Base-by-base conservation (phyloP, 2,113 vertebrate genomes). In the Periophthalmodon schlosseri region DNA sequence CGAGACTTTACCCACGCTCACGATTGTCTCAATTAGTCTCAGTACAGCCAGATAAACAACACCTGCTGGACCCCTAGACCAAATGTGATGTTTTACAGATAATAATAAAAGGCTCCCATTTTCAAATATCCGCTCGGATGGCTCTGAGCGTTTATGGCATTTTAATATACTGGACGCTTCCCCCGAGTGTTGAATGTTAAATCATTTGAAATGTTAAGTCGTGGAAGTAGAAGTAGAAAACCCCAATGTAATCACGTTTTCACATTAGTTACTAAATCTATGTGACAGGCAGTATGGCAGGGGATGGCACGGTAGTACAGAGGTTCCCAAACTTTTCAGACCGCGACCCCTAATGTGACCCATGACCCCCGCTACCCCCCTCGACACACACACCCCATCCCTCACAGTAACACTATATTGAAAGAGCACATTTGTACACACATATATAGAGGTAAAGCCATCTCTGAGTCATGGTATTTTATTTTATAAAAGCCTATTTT, bases 11-110 rank as follows among this genome's bases (percentile, higher is more conserved):
- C 88, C 76, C 67, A 60, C 13, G 44, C 49, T 74, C 61, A 23
- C 68, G 73, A 73, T 81, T 81, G 34, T 74, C 70, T 83, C 70
- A 80, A 71, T 85, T 80, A 75, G 70, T 77, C 81, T 74, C 56
- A 77, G 87, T 75, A 64, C 34, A 60, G 68, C n/a, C 46, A 71
- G 80, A 84, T 36, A 74, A 73, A 81, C 72, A 76, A 68, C 70
- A 70, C 23, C 66, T 80, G 52, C 57, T 23, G 5, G 74, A 68
- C 79, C 49, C 77, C 72, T 64, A 70, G 81, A 73, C 63, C 76
- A 74, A 50, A 13, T 73, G 54, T n/a, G 10, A 1, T 4, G 2
- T 4, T 6, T 76, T 66, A 47, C 54, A 23, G 36, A 65, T 66
- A 49, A 56, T 65, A 5, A 56, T 65, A 5, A 65, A 39, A 36